phyloP scores from a whole-genome alignment of 2,888 invertebrate species.

The Didymodactylos carnosus region DNA sequence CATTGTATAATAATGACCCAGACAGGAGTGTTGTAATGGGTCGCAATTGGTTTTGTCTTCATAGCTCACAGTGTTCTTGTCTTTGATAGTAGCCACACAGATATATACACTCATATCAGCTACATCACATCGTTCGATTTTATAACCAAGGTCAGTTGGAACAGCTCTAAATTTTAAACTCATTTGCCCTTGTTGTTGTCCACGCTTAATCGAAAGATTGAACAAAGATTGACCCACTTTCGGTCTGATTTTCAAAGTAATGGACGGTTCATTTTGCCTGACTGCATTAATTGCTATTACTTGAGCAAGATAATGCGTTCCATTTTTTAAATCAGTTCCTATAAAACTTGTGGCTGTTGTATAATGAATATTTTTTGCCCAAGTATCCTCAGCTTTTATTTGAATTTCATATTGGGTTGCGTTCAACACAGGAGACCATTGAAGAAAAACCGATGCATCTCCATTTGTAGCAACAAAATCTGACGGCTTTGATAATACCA shows the following conservation, averaged over 20 bases:
- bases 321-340: background rate
- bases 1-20: background rate
- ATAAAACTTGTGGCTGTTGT: background rate
- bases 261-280: background rate
- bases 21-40: background rate
- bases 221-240: background rate
- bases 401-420: background rate
- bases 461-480: background rate
- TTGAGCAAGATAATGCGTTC: background rate
- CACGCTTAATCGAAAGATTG: background rate
- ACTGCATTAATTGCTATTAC: background rate
- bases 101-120: background rate
- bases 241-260: background rate
- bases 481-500: background rate
- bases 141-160: background rate
- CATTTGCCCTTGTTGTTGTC: background rate
- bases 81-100: background rate
- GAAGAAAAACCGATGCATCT: background rate
- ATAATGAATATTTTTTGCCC: background rate
- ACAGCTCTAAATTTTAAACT: background rate
- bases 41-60: background rate
- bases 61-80: background rate
- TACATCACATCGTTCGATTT: background rate
- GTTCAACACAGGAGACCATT: background rate
- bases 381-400: background rate